A percentile compares a stretch with the other conserved stretches of the same genome.
Evolutionary conservation across 2,888 invertebrate species (phyloP).

Genomic region (Spicauda simplicius): DNA sequence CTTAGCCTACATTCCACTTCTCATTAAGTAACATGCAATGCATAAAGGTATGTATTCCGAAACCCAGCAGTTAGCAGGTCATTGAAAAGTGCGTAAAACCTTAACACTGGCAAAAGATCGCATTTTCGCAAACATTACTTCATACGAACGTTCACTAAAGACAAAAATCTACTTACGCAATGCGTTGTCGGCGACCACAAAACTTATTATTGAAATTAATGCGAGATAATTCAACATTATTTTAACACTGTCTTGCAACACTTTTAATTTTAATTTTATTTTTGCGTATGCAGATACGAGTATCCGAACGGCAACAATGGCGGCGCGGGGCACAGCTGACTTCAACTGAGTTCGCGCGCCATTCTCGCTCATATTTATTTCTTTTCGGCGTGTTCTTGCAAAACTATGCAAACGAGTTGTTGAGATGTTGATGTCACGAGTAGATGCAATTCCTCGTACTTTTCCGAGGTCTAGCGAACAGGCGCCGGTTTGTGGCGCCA

Average conservation of each 20-base stretch:
- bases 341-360: slow-evolving; percentile 50
- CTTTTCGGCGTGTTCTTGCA: slow-evolving; percentile 47
- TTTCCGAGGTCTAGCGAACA: slow-evolving; percentile 20
- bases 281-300: slow-evolving; percentile 2
- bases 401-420: slow-evolving; percentile 46
- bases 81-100: slow-evolving; percentile 23
- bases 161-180: slow-evolving; percentile 53
- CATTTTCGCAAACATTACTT: slow-evolving; percentile 36
- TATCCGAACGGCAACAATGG: slow-evolving; percentile 31
- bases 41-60: slow-evolving; percentile 9
- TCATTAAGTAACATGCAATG: slow-evolving; percentile 6
- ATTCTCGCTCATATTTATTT: slow-evolving; percentile 48
- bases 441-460: slow-evolving; percentile 38
- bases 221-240: slow-evolving; percentile 48
- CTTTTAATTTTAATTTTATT: slow-evolving; percentile 5
- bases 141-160: slow-evolving; percentile 39
- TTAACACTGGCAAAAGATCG: slow-evolving; percentile 31
- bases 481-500: slow-evolving; percentile 22
- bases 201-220: slow-evolving; percentile 45
- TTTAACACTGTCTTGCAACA: background rate
- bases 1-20: background rate
- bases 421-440: slow-evolving; percentile 41
- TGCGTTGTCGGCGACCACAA: slow-evolving; percentile 49
- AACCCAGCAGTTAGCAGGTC: slow-evolving; percentile 7
- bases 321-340: slow-evolving; percentile 40